phyloP scores from a whole-genome alignment of 23 tunicate genomes.

The Styela plicata region DNA sequence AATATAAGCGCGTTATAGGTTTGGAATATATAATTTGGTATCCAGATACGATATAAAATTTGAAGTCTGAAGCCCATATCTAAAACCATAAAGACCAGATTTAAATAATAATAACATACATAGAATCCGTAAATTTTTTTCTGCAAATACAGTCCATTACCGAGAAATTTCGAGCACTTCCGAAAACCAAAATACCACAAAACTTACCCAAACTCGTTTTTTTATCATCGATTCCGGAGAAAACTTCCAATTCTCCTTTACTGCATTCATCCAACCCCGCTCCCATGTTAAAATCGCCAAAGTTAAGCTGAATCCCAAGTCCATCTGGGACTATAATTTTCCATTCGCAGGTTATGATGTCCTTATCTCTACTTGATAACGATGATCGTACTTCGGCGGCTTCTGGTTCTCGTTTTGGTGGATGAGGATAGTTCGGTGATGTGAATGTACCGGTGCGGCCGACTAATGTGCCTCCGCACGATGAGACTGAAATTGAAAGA shows the following conservation, averaged over 20 bases:
- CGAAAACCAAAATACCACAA: too few relatives aligned
- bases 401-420: conserved; percentile 24
- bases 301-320: conserved; percentile 60
- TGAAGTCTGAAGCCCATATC: too few relatives aligned
- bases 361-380: background rate
- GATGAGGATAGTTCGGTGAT: conserved; percentile 70
- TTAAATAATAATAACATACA: too few relatives aligned
- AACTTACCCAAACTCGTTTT: conserved; percentile 62
- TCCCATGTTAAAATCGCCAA: conserved; percentile 76
- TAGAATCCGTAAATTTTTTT: too few relatives aligned
- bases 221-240: conserved; percentile 48
- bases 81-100: too few relatives aligned
- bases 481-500: conserved; percentile 49
- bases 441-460: conserved; percentile 84
- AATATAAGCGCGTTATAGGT: too few relatives aligned
- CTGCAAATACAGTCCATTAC: too few relatives aligned
- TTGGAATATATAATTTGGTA: too few relatives aligned
- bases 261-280: conserved; percentile 79
- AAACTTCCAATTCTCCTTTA: conserved; percentile 75
- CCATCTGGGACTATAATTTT: conserved; percentile 53
- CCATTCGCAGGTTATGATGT: conserved; percentile 62
- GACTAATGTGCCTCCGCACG: conserved; percentile 43
- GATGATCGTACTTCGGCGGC: background rate
- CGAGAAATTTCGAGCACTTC: too few relatives aligned
- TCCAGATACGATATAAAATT: too few relatives aligned